Base-by-base conservation (phyloP, 2,113 vertebrate species). In the Neolamprologus variostigma region DNA sequence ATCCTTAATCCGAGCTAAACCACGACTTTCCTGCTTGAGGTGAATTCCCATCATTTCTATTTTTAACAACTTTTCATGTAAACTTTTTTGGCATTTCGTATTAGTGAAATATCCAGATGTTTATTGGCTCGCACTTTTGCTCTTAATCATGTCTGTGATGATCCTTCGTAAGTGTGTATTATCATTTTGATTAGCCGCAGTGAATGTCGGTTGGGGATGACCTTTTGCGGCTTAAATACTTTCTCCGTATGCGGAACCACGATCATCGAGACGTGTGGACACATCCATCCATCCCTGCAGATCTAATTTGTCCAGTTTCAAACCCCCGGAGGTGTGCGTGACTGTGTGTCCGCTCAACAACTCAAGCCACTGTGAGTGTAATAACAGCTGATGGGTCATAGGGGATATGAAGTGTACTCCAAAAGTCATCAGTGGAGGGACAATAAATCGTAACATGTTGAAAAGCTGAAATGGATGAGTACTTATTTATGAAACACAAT, bases 271-370 rank as follows among this genome's bases (percentile, higher is more conserved):
- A 68, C 33, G 14, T 61, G 76, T n/a, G 28, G 83, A 82, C 19
- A 53, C 19, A 9, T 17, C 17, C 35, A 21, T 83, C 73, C 35
- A 21, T 83, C 73, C 51, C 79, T 55, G 83, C 80, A 37, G 80
- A 50, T 83, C 81, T 51, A 80, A 88, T 91, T 87, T 6, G 11
- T 61, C 40, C 61, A 47, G 37, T 88, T 66, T 90, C 8, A 2
- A 28, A 71, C 37, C 26, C 33, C 26, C 4, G 4, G 68, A 61
- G 73, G n/a, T 23, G 16, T 61, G 42, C 35, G 45, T 90, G 89
- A 88, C 87, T 76, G 86, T 51, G 80, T 66, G 81, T 89, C 45
- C 73, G n/a, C 66, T 84, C 63, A 78, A 84, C 87, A 88, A 71
- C 80, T 90, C 55, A 86, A 86, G 53, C 40, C 31, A 17, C 40